phyloP scores from a whole-genome alignment of 2,113 vertebrate genomes.

The Lophotis ruficrista region DNA sequence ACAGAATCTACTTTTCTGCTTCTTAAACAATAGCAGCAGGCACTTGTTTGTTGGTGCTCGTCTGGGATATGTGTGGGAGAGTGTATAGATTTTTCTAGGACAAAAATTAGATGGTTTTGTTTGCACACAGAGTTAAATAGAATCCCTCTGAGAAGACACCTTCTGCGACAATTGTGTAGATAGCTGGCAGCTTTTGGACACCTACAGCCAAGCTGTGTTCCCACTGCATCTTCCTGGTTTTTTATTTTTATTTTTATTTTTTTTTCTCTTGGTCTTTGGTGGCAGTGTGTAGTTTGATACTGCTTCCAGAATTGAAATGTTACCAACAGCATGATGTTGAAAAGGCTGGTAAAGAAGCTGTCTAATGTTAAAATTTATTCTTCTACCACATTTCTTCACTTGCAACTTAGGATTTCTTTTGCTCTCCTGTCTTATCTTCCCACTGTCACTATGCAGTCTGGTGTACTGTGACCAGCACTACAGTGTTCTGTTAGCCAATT shows the following conservation, averaged over 20 bases:
- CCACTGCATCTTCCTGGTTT: not conserved
- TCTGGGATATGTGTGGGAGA: too few species aligned
- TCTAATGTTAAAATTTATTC: not conserved
- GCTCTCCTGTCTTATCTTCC: not conserved
- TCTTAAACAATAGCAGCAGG: not conserved
- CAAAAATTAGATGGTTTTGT: too few species aligned
- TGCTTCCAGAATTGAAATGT: not conserved
- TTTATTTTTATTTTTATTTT: not conserved
- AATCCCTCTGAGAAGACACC: too few species aligned
- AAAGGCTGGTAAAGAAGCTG: not conserved
- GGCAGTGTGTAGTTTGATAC: not conserved
- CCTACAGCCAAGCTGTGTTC: not conserved
- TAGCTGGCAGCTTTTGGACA: not conserved
- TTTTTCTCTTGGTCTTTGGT: too few species aligned
- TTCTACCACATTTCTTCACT: not conserved
- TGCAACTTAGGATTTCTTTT: not conserved
- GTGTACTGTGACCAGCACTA: not conserved
- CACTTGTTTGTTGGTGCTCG: not conserved
- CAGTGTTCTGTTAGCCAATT: not conserved
- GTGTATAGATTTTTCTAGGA: rapidly evolving
- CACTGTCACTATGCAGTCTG: not conserved
- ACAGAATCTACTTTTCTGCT: not conserved
- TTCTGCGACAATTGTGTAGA: not conserved
- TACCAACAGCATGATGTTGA: not conserved
- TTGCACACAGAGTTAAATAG: not conserved